Evolutionary conservation across 2,113 vertebrate genomes (phyloP), one percentile per base, ranked within the genome.

Genomic region (Pholis gunnellus): DNA sequence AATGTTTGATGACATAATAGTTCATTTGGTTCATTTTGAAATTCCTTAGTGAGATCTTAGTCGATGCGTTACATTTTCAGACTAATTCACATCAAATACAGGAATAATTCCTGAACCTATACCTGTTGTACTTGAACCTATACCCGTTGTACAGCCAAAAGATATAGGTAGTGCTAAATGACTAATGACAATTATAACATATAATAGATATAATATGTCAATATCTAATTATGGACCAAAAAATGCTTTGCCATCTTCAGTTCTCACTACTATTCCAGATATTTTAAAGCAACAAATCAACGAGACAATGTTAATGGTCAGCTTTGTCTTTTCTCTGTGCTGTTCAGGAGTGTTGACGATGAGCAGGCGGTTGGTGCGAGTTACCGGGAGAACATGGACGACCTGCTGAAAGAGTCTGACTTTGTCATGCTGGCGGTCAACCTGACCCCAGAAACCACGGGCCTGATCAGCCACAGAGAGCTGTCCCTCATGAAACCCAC

Each of bases 401-500:
- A 94, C 50, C 78, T 94, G 72, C 86, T 94, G 42, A 89, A 36
- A 38, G 76, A 82, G 74, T 91, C 91, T 0, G 93, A 94, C 81
- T 94, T 92, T 31, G 91, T 94, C 3, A 6, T 88, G 48, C 71
- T 94, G 71, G 85, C 69, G 1, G 85, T 92, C 10, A 85, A 75
- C 60, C 82, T 94, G 36, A 90, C 54, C 20, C 77, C 91, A 10
- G 85, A 92, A 31, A 90, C 85, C 72, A 89, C 29, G 0, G 79
- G 71, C n/a, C 89, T 92, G 63, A 93, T 93, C 59, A 11, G 92
- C 71, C 78, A 74, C 77, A 86, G 84, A 40, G 81, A 94, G 83
- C 88, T 94, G 75, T 66, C 80, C 14, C 87, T 93, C 64, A 95
- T 94, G 94, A 95, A 93, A 68, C 78, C 88, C 74, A 92, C 91